Percentiles rank a stretch among this genome's conserved stretches.
Evolutionary conservation across 2,113 vertebrate genomes (phyloP).

Genomic region (Promerops cafer): DNA sequence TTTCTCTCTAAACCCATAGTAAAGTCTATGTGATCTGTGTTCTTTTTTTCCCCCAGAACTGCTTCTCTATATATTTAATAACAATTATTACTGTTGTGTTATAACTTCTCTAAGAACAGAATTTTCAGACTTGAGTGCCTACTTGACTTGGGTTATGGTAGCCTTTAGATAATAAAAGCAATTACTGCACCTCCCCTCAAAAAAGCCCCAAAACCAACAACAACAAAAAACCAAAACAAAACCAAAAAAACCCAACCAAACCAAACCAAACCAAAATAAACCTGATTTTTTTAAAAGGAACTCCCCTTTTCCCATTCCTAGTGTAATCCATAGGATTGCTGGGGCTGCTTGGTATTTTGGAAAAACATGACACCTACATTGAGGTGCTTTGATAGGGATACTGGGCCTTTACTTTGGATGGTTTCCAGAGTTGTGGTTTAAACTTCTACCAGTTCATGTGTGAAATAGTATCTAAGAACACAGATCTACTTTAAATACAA

Average conservation of each 20-base stretch:
- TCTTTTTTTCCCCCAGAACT: not conserved
- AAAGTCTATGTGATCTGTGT: not conserved
- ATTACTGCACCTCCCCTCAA: not conserved
- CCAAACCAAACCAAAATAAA: too few species aligned
- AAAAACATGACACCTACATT: not conserved
- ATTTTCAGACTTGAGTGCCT: not conserved
- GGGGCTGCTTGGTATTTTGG: not conserved
- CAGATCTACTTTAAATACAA: constrained; percentile 4
- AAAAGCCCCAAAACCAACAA: not conserved
- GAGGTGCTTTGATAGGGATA: not conserved
- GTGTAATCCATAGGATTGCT: not conserved
- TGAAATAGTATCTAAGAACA: not conserved
- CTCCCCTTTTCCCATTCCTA: not conserved
- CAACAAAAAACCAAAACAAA: too few species aligned
- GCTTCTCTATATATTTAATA: not conserved
- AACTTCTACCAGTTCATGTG: not conserved
- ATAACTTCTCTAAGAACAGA: not conserved
- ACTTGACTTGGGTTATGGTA: not conserved
- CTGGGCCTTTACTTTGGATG: not conserved
- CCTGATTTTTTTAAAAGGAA: not conserved
- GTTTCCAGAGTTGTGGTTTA: not conserved
- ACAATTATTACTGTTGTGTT: not conserved
- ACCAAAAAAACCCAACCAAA: too few species aligned
- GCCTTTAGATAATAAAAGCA: not conserved
- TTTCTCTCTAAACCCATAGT: not conserved